A percentile compares a stretch with the other conserved stretches of the same genome.
Conservation (phyloP, 2,797 vertebrate species). For the Hyperoplus immaculatus region DNA sequence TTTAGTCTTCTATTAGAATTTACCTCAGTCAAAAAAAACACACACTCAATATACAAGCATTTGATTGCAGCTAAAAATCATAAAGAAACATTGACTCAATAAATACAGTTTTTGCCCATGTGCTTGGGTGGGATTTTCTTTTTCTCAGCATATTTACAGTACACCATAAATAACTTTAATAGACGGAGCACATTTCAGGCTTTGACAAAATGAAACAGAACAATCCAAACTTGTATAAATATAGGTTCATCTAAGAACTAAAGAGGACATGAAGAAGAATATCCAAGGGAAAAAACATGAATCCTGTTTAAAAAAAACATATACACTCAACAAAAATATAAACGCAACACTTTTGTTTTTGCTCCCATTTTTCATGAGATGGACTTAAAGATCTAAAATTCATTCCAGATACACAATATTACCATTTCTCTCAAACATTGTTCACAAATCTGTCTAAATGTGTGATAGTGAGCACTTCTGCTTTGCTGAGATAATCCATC, state of each 20-base stretch:
- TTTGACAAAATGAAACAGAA: conserved; percentile 82
- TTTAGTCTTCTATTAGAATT: conserved; percentile 62
- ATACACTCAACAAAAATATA: too few species aligned
- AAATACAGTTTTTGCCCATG: conserved; percentile 96
- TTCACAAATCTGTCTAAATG: too few species aligned
- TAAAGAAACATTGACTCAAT: conserved; percentile 92
- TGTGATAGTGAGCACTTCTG: too few species aligned
- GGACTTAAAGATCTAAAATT: too few species aligned
- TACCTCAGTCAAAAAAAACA: conserved; percentile 72
- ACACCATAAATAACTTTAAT: conserved; percentile 96
- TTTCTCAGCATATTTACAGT: conserved; percentile 84
- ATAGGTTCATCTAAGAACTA: conserved; percentile 70
- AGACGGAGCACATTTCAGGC: conserved; percentile 88
- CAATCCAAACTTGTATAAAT: conserved; percentile 89
- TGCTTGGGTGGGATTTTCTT: conserved; percentile 79
- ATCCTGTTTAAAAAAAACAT: conserved; percentile 52
- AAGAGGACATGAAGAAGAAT: conserved; percentile 32
- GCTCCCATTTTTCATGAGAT: too few species aligned
- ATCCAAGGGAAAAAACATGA: conserved; percentile 23
- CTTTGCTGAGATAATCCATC: too few species aligned
- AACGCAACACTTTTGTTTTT: too few species aligned
- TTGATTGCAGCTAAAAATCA: conserved; percentile 90
- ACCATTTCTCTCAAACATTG: too few species aligned
- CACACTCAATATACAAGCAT: conserved; percentile 72
- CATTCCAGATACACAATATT: too few species aligned